Conservation (phyloP, 2,113 vertebrate species). For the Montifringilla adamsi region DNA sequence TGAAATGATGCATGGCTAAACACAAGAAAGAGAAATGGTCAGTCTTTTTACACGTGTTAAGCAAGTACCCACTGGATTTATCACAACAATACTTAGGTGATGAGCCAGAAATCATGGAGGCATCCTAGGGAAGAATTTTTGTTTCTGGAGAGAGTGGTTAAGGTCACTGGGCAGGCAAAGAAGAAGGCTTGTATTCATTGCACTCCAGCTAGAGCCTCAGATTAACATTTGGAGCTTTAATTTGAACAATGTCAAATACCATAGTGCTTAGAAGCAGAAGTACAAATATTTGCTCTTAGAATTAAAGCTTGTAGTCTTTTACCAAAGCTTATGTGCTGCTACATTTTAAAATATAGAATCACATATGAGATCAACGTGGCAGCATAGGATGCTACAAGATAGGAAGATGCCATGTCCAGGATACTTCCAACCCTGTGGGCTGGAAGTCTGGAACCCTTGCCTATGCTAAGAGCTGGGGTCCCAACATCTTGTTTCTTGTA, state of each 20-base stretch:
- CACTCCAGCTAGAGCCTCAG: background rate
- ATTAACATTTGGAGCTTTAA: slow-evolving; percentile 46
- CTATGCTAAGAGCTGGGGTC: background rate
- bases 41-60: background rate
- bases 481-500: background rate
- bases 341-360: slow-evolving; percentile 4
- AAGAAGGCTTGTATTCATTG: slow-evolving; percentile 1
- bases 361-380: background rate
- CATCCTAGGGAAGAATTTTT: background rate
- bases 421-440: background rate
- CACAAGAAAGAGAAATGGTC: background rate
- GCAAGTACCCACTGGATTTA: background rate
- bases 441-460: background rate
- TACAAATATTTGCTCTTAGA: slow-evolving; percentile 52
- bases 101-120: background rate
- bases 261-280: slow-evolving; percentile 26
- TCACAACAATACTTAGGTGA: background rate
- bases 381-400: background rate
- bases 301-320: slow-evolving; percentile 22
- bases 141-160: background rate
- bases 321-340: background rate
- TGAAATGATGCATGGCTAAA: background rate
- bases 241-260: slow-evolving; percentile 35
- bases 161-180: slow-evolving; percentile 31
- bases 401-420: background rate